Percentiles rank a stretch among this genome's conserved stretches.
Conservation (phyloP, 2,113 vertebrate genomes). For the Pomatorhinus ruficollis region DNA sequence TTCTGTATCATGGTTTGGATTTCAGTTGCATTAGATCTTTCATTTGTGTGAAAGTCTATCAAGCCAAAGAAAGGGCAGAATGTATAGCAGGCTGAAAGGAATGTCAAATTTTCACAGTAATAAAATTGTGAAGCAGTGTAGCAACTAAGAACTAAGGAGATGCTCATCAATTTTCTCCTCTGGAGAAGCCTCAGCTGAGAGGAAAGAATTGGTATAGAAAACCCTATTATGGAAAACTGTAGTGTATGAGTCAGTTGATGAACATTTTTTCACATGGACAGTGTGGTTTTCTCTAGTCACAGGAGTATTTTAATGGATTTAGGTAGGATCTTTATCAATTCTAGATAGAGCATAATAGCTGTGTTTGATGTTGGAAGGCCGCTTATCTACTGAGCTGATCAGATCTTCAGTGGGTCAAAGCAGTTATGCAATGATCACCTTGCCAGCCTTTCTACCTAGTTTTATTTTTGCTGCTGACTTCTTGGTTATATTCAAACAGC, state of each 20-base stretch:
- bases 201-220: neutral
- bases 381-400: neutral
- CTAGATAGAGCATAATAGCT: neutral
- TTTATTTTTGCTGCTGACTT: neutral
- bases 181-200: neutral
- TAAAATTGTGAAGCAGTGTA: neutral
- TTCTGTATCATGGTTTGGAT: neutral
- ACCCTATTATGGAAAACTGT: neutral
- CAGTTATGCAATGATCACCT: neutral
- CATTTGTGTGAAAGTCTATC: neutral
- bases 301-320: neutral
- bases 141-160: neutral
- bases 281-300: neutral
- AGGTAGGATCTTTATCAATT: neutral
- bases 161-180: neutral
- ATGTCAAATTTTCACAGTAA: neutral
- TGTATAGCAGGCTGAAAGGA: neutral
- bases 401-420: neutral
- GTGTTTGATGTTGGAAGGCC: fast-evolving
- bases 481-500: neutral
- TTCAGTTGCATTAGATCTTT: neutral
- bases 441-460: neutral
- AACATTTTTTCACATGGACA: neutral
- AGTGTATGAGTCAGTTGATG: neutral
- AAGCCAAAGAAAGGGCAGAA: neutral